A percentile compares a stretch with the other conserved stretches of the same genome.
phyloP scores from a whole-genome alignment of 2,888 invertebrate species.

The Capitulum mitella region DNA sequence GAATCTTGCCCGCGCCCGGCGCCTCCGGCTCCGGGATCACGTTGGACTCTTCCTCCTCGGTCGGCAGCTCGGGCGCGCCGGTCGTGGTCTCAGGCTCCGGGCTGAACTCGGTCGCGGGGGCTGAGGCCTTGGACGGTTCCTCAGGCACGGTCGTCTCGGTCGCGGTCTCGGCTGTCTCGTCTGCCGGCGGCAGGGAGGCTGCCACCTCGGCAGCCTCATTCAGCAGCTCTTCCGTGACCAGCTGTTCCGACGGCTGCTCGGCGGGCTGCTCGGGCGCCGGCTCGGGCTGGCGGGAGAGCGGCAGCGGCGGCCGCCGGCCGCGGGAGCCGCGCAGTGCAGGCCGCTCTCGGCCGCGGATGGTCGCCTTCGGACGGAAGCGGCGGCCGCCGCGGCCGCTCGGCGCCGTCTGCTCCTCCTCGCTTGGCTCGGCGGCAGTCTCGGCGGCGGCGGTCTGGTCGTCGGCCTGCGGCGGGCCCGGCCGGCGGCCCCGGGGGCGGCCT shows the following conservation, averaged over 20 bases:
- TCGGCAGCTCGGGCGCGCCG: background rate
- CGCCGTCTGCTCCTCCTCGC: background rate
- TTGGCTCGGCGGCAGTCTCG: background rate
- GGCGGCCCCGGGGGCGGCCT: background rate
- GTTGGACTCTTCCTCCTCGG: background rate
- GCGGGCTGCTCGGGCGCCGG: background rate
- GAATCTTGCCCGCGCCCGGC: background rate
- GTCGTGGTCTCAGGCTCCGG: background rate
- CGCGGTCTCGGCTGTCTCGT: too few species aligned
- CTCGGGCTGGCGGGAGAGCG: too few species aligned
- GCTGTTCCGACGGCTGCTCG: too few species aligned
- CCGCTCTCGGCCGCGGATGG: background rate
- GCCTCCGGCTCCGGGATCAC: background rate
- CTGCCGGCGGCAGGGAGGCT: too few species aligned
- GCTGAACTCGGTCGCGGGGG: too few species aligned
- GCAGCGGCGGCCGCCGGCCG: too few species aligned
- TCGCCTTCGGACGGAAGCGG: background rate
- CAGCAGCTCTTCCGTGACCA: too few species aligned
- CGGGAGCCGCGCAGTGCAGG: too few species aligned
- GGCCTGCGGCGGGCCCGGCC: background rate
- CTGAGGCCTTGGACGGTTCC: too few species aligned
- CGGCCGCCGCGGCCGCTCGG: background rate
- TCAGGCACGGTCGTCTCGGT: too few species aligned
- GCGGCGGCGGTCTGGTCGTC: background rate
- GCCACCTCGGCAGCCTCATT: too few species aligned